Percentiles rank a stretch among this genome's conserved stretches.
These are phyloP conservation scores for Dioctria linearis DNA, from an alignment of 2,888 invertebrate species.

Conservation along the genomic window DNA sequence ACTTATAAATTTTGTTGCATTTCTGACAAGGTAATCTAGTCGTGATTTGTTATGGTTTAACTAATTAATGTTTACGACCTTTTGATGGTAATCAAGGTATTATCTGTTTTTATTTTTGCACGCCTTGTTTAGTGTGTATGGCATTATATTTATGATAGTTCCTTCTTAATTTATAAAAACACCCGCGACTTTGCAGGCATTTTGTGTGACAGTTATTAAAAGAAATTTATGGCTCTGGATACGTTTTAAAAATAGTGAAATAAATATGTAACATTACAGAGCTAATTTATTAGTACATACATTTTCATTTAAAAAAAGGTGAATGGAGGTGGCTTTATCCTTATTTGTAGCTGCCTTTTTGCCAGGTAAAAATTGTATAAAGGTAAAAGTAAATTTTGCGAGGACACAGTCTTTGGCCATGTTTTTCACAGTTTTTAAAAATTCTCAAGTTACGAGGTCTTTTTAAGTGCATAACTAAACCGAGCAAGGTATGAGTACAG, in stretches of 20 bases:
- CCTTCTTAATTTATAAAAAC: neutral
- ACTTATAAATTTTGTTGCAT: too few relatives aligned
- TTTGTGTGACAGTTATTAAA: neutral
- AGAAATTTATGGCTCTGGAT: constrained; percentile 7
- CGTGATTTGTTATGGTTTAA: too few relatives aligned
- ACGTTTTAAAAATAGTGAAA: constrained; percentile 5
- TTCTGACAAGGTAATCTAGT: too few relatives aligned
- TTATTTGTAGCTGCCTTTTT: neutral
- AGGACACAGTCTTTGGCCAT: neutral
- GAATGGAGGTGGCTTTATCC: neutral
- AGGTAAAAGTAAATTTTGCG: neutral
- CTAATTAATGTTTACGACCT: too few relatives aligned
- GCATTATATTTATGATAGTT: neutral
- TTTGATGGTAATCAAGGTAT: too few relatives aligned
- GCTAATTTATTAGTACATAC: neutral
- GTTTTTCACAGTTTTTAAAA: neutral
- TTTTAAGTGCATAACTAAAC: neutral
- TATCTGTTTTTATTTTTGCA: too few relatives aligned
- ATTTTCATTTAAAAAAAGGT: too few relatives aligned
- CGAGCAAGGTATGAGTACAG: neutral
- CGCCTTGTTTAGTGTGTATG: neutral
- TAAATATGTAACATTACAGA: neutral
- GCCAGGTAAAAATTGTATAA: neutral
- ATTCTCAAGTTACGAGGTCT: neutral
- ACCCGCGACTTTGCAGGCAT: neutral